These are phyloP conservation scores for Lithobates pipiens DNA, from an alignment of 2,797 vertebrate species.

Conservation along the genomic window DNA sequence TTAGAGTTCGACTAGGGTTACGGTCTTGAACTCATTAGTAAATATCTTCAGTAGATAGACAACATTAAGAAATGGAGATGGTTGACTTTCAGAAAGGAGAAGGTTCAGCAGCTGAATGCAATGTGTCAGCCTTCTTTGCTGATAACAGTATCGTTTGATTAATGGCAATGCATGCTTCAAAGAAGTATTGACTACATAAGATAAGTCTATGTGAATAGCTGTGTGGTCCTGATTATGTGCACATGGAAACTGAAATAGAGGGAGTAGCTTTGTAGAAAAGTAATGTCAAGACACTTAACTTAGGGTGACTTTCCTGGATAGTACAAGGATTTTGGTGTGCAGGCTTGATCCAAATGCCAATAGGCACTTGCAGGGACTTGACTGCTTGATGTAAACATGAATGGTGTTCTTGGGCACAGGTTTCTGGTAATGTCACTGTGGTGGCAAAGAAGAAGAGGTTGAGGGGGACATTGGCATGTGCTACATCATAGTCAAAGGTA, in stretches of 20 bases:
- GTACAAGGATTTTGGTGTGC: too few relatives aligned
- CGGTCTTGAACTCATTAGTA: conserved; percentile 34
- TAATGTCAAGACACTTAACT: neutral
- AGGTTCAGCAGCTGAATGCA: neutral
- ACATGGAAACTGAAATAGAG: conserved; percentile 12
- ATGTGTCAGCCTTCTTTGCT: conserved; percentile 22
- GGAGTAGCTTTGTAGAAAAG: conserved; percentile 46
- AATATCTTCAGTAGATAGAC: conserved; percentile 42
- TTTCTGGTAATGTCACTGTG: too few relatives aligned
- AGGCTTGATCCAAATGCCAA: too few relatives aligned
- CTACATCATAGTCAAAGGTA: too few relatives aligned
- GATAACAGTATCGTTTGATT: conserved; percentile 58
- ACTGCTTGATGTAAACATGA: too few relatives aligned
- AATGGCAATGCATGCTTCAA: conserved; percentile 36
- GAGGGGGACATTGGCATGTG: too few relatives aligned
- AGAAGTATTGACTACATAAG: conserved; percentile 23
- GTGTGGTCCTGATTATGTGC: conserved; percentile 34
- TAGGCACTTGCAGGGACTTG: too few relatives aligned
- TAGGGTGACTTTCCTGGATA: neutral
- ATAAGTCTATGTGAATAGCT: conserved; percentile 46
- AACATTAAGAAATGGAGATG: conserved; percentile 29
- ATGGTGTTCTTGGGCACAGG: too few relatives aligned
- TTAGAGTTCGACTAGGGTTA: neutral
- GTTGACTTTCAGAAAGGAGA: neutral
- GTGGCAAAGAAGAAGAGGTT: too few relatives aligned